Conservation (phyloP, 2,888 invertebrate species). For the Tiphia femorata region DNA sequence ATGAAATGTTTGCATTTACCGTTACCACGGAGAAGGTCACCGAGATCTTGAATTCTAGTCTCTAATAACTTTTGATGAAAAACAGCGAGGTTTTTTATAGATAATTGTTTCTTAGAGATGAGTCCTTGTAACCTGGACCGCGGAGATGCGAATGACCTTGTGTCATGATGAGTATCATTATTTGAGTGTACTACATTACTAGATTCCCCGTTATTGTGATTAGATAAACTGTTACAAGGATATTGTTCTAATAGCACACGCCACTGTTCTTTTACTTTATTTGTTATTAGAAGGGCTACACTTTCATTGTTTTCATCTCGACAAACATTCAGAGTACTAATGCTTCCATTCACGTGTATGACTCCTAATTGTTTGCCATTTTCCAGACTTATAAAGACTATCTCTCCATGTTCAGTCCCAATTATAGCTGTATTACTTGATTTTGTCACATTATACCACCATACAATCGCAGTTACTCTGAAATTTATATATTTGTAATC, state of each 20-base stretch:
- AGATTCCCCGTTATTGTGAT: slow-evolving; percentile 36
- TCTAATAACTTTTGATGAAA: slow-evolving; percentile 76
- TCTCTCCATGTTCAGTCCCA: slow-evolving; percentile 71
- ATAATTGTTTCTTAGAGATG: slow-evolving; percentile 77
- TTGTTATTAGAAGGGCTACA: slow-evolving; percentile 78
- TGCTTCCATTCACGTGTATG: slow-evolving; percentile 76
- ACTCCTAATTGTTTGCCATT: slow-evolving; percentile 74
- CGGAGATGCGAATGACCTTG: slow-evolving; percentile 59
- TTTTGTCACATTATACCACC: slow-evolving; percentile 65
- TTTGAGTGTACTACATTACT: slow-evolving; percentile 2
- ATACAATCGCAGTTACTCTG: slow-evolving; percentile 63
- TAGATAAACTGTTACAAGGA: slow-evolving; percentile 72
- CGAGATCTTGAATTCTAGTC: slow-evolving; percentile 64
- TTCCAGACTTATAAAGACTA: slow-evolving; percentile 80
- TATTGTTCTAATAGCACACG: slow-evolving; percentile 85
- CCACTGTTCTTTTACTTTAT: slow-evolving; percentile 83
- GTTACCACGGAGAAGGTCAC: no score
- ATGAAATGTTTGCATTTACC: no score
- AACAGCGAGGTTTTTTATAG: slow-evolving; percentile 77
- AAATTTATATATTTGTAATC: slow-evolving; percentile 2
- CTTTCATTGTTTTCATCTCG: slow-evolving; percentile 78
- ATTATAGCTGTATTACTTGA: slow-evolving; percentile 65
- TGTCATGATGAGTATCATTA: slow-evolving; percentile 32
- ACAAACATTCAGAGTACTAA: slow-evolving; percentile 77
- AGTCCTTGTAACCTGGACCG: slow-evolving; percentile 75